Evolutionary conservation across 2,797 vertebrate genomes (phyloP).

Genomic region (Prionace glauca): DNA sequence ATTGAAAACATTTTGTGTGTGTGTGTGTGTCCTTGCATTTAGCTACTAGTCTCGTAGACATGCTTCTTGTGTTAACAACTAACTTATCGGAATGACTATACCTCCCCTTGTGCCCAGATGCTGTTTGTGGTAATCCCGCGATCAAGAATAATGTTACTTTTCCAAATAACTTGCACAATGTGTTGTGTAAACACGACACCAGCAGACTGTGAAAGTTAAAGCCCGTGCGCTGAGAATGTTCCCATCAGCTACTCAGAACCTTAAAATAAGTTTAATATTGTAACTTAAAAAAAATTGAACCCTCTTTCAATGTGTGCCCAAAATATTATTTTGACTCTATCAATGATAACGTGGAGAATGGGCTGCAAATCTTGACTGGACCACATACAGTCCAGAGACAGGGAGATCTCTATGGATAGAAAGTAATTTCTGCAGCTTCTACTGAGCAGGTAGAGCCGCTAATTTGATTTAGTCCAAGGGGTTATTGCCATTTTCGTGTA

Average conservation of each 20-base stretch:
- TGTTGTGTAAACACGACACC: not conserved
- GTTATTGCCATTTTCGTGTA: not conserved
- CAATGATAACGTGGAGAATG: not conserved
- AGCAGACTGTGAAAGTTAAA: conserved; percentile 12
- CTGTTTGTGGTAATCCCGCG: not conserved
- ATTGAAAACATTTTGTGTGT: not conserved
- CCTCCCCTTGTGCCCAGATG: not conserved
- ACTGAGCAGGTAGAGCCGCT: not conserved
- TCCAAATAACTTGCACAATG: not conserved
- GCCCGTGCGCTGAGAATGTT: not conserved
- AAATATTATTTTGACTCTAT: not conserved
- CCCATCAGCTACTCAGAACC: not conserved
- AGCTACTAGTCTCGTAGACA: not conserved
- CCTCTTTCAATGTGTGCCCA: not conserved
- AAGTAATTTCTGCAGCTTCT: not conserved
- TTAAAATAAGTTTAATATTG: not conserved
- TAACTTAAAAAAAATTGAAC: not conserved
- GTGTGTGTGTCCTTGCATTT: too few species aligned
- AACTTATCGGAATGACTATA: not conserved
- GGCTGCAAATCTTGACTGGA: not conserved
- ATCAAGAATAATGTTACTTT: not conserved
- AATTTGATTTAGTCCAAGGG: not conserved
- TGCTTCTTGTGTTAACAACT: not conserved
- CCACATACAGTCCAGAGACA: not conserved
- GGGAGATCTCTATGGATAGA: not conserved